Percentiles rank a stretch among this genome's conserved stretches.
Evolutionary conservation across 2,888 invertebrate species (phyloP).

Genomic region (Adineta ricciae): DNA sequence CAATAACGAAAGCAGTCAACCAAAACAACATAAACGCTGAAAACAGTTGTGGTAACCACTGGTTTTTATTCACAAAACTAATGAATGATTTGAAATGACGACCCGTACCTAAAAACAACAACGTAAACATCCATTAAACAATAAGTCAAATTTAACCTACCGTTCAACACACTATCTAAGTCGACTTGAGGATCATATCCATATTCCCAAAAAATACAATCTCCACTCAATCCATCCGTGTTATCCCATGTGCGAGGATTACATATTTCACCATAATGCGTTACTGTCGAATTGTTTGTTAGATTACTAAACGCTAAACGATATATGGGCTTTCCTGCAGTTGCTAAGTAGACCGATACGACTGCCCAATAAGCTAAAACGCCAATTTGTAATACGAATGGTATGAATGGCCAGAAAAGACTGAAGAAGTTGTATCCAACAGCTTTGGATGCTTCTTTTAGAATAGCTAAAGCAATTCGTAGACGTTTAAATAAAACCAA

Average conservation of each 20-base stretch:
- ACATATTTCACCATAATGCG: conserved; percentile 1
- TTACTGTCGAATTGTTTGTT: background rate
- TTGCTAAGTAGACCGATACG: conserved; percentile 23
- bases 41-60: conserved; percentile 42
- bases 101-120: background rate
- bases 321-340: conserved; percentile 29
- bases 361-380: conserved; percentile 64
- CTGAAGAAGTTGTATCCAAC: conserved; percentile 72
- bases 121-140: too few relatives aligned
- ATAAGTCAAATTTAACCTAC: background rate
- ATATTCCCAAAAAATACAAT: conserved; percentile 30
- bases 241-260: conserved; percentile 14
- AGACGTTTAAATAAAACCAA: conserved; percentile 73
- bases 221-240: background rate
- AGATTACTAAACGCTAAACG: conserved; percentile 20
- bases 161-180: background rate
- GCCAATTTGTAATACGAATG: conserved; percentile 69
- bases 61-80: conserved; percentile 25
- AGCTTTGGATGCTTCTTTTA: conserved; percentile 75
- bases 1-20: conserved; percentile 77
- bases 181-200: conserved; percentile 25
- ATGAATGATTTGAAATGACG: conserved; percentile 26
- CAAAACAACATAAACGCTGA: conserved; percentile 60
- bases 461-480: conserved; percentile 74
- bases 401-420: conserved; percentile 77